Evolutionary conservation across 2,113 vertebrate species (phyloP), one percentile per base, ranked within the genome.

Genomic region (Uria aalge): DNA sequence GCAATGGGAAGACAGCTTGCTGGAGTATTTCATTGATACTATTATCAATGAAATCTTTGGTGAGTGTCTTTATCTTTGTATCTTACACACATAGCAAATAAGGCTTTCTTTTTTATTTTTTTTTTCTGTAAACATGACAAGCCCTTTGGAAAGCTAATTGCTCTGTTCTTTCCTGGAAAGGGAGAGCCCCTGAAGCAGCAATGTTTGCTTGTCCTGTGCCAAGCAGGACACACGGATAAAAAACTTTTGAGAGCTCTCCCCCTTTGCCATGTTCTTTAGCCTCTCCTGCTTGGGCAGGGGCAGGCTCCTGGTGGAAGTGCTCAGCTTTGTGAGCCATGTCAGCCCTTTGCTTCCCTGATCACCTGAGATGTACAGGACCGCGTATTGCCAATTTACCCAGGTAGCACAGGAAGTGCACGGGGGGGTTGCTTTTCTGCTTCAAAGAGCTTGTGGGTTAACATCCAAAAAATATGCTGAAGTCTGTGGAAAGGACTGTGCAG

Each of bases 241-340:
- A 50, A 82, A 68, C 7, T 8, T 77, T 29, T 30, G n/a, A 80
- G 32, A 73, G 5, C 11, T 85, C 18, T 88, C 10, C 8, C 90
- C 36, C 34, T 88, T 74, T 91, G 41, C 38, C 30, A 19, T 17
- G 18, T 52, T 85, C 9, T 67, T 92, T 40, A 75, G 24, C 11
- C 41, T 88, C 8, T 52, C 29, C 52, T 55, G 0, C n/a, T n/a
- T 71, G 38, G 22, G n/a, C 14, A 1, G 1, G 23, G 6, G n/a
- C 45, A 84, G 83, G 17, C 29, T 89, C 66, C 41, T 47, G 29
- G 41, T 80, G 64, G 50, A 92, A 94, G 8, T 18, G 50, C 53
- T 74, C 32, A 19, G n/a, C 47, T 83, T 80, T 84, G 17, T 57
- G 32, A 41, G 36, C 29, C 12, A 1, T 29, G 63, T 47, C 29